Evolutionary conservation across 2,888 invertebrate species (phyloP).

Genomic region (Sacculina carcini): DNA sequence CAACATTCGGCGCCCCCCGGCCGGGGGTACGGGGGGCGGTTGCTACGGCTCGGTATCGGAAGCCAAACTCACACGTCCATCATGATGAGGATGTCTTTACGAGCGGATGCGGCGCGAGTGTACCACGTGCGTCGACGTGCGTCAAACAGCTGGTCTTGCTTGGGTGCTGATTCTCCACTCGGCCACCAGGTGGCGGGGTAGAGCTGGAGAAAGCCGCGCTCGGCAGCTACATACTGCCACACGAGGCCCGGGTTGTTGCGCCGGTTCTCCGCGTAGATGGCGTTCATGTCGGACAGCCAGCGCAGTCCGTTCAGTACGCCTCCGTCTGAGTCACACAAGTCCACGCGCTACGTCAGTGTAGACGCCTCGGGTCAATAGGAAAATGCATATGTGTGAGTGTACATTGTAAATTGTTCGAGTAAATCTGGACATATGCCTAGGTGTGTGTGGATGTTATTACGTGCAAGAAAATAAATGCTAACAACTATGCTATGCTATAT

Average conservation of each 20-base stretch:
- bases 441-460: background rate
- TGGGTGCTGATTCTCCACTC: no score
- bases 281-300: constrained; percentile 22
- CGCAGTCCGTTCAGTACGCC: constrained; percentile 23
- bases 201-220: constrained; percentile 16
- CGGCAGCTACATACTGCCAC: constrained; percentile 26
- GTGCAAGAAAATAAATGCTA: no score
- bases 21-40: no score
- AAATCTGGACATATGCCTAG: no score
- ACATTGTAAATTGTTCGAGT: no score
- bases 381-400: background rate
- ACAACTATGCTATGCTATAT: no score
- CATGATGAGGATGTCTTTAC: constrained; percentile 25
- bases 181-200: constrained; percentile 14
- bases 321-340: no score
- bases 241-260: constrained; percentile 20
- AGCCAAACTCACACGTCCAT: constrained; percentile 23
- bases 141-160: constrained; percentile 19
- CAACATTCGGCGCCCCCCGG: no score
- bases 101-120: constrained; percentile 24
- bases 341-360: constrained; percentile 9
- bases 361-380: background rate
- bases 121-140: constrained; percentile 24
- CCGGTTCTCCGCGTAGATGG: constrained; percentile 20
- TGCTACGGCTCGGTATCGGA: no score